phyloP scores from a whole-genome alignment of 2,797 vertebrate species.

The Phoxinus dragarum region DNA sequence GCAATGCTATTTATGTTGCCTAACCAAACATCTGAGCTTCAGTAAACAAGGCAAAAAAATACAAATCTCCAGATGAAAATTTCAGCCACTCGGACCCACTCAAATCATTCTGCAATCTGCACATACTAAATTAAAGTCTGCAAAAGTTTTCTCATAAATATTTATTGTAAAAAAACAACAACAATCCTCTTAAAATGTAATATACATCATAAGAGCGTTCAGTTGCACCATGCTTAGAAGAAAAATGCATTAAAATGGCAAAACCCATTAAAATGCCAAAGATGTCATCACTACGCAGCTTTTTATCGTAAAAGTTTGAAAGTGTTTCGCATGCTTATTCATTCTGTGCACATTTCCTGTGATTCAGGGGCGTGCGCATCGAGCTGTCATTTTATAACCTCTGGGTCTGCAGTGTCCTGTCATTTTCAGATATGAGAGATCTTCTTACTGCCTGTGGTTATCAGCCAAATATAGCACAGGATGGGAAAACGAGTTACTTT shows the following conservation, averaged over 20 bases:
- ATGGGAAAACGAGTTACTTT: constrained; percentile 75
- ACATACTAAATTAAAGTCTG: constrained; percentile 11
- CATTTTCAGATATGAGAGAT: constrained; percentile 80
- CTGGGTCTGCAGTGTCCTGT: constrained; percentile 80
- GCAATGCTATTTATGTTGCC: constrained; percentile 36
- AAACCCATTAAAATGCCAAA: not conserved
- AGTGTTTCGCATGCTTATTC: not conserved
- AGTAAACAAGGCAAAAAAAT: constrained; percentile 29
- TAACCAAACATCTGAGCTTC: constrained; percentile 43
- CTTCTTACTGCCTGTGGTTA: constrained; percentile 74
- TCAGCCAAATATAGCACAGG: constrained; percentile 80
- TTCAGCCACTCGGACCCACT: not conserved
- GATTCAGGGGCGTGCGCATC: constrained; percentile 76
- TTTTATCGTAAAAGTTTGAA: constrained; percentile 9
- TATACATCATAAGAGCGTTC: not conserved
- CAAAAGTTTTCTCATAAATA: constrained; percentile 25
- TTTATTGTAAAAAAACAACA: not conserved
- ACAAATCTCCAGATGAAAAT: not conserved
- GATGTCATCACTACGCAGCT: not conserved
- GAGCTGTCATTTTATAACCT: constrained; percentile 81
- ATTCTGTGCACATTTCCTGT: constrained; percentile 25
- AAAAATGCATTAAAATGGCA: not conserved
- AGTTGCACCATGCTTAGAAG: not conserved
- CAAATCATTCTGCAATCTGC: not conserved
- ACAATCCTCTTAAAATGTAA: not conserved